phyloP scores from a whole-genome alignment of 2,113 vertebrate genomes.

The Dryoscopus gambensis region DNA sequence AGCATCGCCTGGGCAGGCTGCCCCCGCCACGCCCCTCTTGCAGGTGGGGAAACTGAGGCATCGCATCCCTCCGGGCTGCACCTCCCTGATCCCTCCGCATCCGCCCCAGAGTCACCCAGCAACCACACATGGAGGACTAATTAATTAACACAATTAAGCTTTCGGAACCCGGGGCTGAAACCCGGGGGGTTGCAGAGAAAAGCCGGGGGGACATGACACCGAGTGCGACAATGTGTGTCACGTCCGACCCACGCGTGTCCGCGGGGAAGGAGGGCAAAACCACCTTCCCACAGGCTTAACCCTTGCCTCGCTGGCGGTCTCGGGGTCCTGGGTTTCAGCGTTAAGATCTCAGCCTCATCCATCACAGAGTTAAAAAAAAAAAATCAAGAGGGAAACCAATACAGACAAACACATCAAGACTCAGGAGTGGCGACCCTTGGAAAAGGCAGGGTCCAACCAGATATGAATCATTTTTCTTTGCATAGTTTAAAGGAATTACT shows the following conservation, averaged over 20 bases:
- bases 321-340: background rate
- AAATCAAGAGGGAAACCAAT: constrained; percentile 50
- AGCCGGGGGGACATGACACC: background rate
- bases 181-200: background rate
- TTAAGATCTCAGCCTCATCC: constrained; percentile 45
- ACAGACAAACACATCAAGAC: constrained; percentile 59
- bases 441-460: constrained; percentile 63
- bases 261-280: background rate
- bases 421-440: constrained; percentile 65
- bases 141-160: constrained; percentile 48
- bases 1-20: background rate
- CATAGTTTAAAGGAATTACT: constrained; percentile 74
- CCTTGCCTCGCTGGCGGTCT: background rate
- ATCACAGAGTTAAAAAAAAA: constrained; percentile 50
- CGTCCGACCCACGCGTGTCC: background rate
- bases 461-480: constrained; percentile 73
- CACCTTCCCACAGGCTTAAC: constrained; percentile 35
- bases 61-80: background rate
- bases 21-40: rapidly evolving
- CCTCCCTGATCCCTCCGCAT: background rate
- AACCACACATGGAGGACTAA: background rate
- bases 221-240: background rate
- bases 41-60: constrained; percentile 27
- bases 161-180: background rate
- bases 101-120: background rate